phyloP scores from a whole-genome alignment of 2,888 invertebrate genomes.

The Drosophila anomelani region DNA sequence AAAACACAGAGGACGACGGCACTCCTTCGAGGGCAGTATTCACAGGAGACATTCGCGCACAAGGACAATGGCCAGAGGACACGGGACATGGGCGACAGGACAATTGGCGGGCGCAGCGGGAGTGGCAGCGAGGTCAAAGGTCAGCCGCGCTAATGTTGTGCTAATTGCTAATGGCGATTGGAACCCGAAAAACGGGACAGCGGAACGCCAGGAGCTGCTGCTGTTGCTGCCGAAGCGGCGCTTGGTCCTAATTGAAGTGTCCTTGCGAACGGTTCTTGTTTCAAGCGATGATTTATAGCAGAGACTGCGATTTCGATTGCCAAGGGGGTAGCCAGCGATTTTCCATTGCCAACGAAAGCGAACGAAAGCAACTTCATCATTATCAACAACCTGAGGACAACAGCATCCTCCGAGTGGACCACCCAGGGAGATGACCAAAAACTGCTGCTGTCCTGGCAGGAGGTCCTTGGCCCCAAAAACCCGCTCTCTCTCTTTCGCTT shows the following conservation, averaged over 20 bases:
- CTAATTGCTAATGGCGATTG: slow-evolving; percentile 77
- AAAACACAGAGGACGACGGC: slow-evolving; percentile 54
- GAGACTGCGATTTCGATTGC: slow-evolving; percentile 29
- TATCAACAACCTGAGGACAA: slow-evolving; percentile 1
- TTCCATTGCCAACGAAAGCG: slow-evolving; percentile 49
- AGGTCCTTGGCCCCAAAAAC: slow-evolving; percentile 56
- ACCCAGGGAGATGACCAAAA: slow-evolving; percentile 32
- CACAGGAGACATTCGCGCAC: slow-evolving; percentile 37
- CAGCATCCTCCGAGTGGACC: slow-evolving; percentile 38
- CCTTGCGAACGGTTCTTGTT: slow-evolving; percentile 45
- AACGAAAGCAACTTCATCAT: background rate
- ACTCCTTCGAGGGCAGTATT: slow-evolving; percentile 26
- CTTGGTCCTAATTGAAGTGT: slow-evolving; percentile 73
- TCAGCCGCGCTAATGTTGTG: slow-evolving; percentile 76
- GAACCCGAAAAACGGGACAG: slow-evolving; percentile 41
- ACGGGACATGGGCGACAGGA: slow-evolving; percentile 48
- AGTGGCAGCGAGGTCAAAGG: slow-evolving; percentile 80
- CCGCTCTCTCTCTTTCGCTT: slow-evolving; percentile 1
- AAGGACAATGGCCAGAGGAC: slow-evolving; percentile 65
- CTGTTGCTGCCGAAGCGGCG: slow-evolving; percentile 42
- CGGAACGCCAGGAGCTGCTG: slow-evolving; percentile 21
- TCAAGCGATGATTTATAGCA: slow-evolving; percentile 51
- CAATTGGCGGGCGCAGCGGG: slow-evolving; percentile 54
- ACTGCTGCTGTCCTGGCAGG: slow-evolving; percentile 46
- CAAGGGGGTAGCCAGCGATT: slow-evolving; percentile 13